These are phyloP conservation scores for Apotomis capreana DNA, from an alignment of 2,888 invertebrate species.

Conservation along the genomic window DNA sequence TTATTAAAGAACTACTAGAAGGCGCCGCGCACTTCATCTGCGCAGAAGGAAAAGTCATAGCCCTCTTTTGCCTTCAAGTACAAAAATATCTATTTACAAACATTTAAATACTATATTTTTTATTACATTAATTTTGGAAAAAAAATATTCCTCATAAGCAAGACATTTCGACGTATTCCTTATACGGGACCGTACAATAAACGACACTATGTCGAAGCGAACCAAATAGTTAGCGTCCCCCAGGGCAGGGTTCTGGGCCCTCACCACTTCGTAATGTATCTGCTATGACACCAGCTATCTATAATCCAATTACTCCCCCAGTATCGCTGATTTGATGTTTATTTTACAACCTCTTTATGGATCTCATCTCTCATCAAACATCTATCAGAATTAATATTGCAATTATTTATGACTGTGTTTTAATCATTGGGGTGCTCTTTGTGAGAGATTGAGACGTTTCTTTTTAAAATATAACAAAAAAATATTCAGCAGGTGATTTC, in stretches of 20 bases:
- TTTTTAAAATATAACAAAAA: background rate
- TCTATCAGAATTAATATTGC: constrained; percentile 7
- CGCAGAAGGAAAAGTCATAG: too few relatives aligned
- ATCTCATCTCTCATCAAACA: constrained; percentile 5
- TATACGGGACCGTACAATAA: background rate
- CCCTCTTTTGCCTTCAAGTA: too few relatives aligned
- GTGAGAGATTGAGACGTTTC: too few relatives aligned
- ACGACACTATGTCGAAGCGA: constrained; percentile 11
- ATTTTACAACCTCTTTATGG: constrained; percentile 14
- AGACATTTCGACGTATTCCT: too few relatives aligned
- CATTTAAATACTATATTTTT: too few relatives aligned
- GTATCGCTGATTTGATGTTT: constrained; percentile 14
- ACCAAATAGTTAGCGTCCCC: constrained; percentile 11
- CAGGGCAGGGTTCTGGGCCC: constrained; percentile 11
- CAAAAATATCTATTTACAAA: too few relatives aligned
- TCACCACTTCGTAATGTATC: constrained; percentile 13
- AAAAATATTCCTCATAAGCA: too few relatives aligned
- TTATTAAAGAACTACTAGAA: too few relatives aligned
- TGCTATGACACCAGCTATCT: constrained; percentile 4
- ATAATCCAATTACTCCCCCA: constrained; percentile 17
- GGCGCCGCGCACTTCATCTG: too few relatives aligned
- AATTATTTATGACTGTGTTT: background rate
- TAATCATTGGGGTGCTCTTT: too few relatives aligned
- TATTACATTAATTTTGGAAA: too few relatives aligned
- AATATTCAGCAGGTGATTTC: too few relatives aligned